Evolutionary conservation across 1,140 invertebrate species (phyloP).

Genomic region (Macrocentrus cingulum): DNA sequence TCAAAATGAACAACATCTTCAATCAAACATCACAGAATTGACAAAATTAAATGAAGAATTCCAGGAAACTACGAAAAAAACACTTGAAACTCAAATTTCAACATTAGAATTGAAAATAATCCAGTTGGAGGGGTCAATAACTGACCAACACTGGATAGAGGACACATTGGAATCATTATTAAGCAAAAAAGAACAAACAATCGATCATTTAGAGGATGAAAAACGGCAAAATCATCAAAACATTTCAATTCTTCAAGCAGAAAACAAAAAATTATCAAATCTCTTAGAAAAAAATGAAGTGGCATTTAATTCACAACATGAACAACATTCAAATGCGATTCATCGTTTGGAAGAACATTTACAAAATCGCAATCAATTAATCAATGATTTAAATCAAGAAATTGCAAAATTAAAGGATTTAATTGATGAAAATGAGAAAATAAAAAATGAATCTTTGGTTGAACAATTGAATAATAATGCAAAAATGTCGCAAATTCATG

Average conservation of each 20-base stretch:
- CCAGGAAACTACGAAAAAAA: background rate
- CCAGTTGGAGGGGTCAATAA: background rate
- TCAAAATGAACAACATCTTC: conserved; percentile 29
- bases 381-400: background rate
- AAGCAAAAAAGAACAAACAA: too few relatives aligned
- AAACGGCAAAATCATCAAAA: too few relatives aligned
- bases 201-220: too few relatives aligned
- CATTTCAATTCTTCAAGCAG: too few relatives aligned
- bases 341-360: too few relatives aligned
- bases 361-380: background rate
- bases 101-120: conserved; percentile 26
- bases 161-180: too few relatives aligned
- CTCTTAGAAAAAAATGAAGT: too few relatives aligned
- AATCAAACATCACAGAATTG: conserved; percentile 28
- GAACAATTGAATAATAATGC: background rate
- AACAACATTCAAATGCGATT: background rate
- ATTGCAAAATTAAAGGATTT: background rate
- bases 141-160: conserved; percentile 16
- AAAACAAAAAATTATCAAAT: too few relatives aligned
- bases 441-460: background rate
- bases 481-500: background rate
- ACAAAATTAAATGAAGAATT: conserved; percentile 9
- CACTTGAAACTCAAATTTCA: background rate
- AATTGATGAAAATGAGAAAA: background rate
- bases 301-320: background rate